Evolutionary conservation across 2,888 invertebrate species (phyloP).

Genomic region (Leistus spinibarbis): DNA sequence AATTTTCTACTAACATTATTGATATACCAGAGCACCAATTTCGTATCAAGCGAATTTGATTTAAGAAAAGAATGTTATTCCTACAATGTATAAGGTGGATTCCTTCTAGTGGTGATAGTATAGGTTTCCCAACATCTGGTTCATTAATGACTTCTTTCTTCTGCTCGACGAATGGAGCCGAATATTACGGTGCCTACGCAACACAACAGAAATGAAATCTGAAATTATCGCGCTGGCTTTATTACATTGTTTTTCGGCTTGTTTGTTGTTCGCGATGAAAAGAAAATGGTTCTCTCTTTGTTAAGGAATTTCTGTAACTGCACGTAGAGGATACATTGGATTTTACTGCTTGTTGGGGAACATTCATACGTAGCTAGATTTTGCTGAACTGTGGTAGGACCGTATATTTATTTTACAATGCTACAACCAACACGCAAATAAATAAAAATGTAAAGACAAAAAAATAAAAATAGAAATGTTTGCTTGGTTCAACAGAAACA

Average conservation of each 20-base stretch:
- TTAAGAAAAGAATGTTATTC: too few relatives aligned
- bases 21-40: too few relatives aligned
- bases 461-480: too few relatives aligned
- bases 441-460: too few relatives aligned
- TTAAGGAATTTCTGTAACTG: neutral
- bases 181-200: neutral
- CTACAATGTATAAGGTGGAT: too few relatives aligned
- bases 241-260: neutral
- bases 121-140: conserved; percentile 13
- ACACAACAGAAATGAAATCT: neutral
- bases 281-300: neutral
- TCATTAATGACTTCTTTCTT: conserved; percentile 8
- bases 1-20: too few relatives aligned
- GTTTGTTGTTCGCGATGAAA: neutral
- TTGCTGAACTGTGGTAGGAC: neutral
- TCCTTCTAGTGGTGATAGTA: too few relatives aligned
- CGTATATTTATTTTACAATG: neutral
- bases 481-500: too few relatives aligned
- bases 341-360: neutral
- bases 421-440: neutral
- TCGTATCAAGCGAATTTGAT: too few relatives aligned
- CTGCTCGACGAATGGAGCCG: neutral
- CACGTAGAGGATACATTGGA: neutral
- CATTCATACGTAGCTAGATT: neutral
- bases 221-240: neutral